Evolutionary conservation across 37 sponge, comb jelly and placozoan genomes (phyloP), one percentile per base, ranked within the genome.

Genomic region (Axinella damicornis): DNA sequence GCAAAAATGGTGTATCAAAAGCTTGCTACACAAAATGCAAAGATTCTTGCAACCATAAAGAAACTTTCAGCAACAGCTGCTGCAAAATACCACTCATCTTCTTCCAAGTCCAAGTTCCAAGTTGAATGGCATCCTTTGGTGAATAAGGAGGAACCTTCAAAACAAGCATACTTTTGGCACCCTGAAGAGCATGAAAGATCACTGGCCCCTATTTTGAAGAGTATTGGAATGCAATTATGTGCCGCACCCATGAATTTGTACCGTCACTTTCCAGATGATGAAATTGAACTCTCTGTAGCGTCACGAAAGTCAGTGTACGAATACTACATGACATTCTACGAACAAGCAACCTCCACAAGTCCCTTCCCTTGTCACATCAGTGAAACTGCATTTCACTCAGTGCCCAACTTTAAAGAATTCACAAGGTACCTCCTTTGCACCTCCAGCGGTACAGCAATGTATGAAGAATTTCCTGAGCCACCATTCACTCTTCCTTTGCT

Each of bases 141-240:
- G 46, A 9, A 46, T 46, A 9, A 46, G 9, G 46, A 46, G 46
- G 46, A 39, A 20, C 76, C 57, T 20, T 57, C 59, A 32, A 75
- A 75, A 57, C 76, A 75, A 57, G 36, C 35, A n/a, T 57, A 75
- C 59, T 75, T 75, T 32, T 75, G 76, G 76, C 31, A 75, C 18
- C 14, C 32, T 12, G 19, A 5, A 5, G 12, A 1, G 2, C 32
- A 57, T 27, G 21, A 18, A n/a, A 57, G 19, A 57, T 2, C 31
- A 28, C 6, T 75, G 30, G 21, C 59, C 11, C 34, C 59, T 25
- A 56, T 75, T 31, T 56, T 75, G 59, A 56, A 75, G 34, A 75
- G 32, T 5, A 61, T 61, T 61, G 62, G 62, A 5, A 22, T 61
- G n/a, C 62, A 61, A 14, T 14, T 61, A 5, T 4, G 13, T 61